Evolutionary conservation across 2,888 invertebrate genomes (phyloP).

Genomic region (Pyrocoelia pectoralis): DNA sequence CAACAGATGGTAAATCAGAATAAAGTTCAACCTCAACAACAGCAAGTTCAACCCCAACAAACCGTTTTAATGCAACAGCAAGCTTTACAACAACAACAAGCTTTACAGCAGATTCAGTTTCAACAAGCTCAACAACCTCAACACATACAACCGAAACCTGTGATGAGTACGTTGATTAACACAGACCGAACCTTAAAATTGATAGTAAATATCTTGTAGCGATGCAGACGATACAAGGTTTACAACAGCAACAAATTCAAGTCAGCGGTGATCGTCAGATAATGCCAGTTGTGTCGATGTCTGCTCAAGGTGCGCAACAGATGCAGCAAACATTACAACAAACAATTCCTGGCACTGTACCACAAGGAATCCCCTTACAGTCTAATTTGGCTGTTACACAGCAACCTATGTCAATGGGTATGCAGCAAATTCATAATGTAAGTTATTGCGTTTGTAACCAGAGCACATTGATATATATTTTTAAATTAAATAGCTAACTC

Average conservation of each 20-base stretch:
- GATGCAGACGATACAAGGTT: conserved; percentile 66
- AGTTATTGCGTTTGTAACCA: conserved; percentile 48
- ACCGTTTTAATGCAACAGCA: conserved; percentile 48
- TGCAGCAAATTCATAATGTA: conserved; percentile 70
- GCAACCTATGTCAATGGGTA: conserved; percentile 60
- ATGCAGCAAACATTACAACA: conserved; percentile 67
- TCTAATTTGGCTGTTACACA: conserved; percentile 59
- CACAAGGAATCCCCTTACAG: conserved; percentile 66
- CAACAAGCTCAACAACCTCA: conserved; percentile 60
- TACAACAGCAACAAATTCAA: conserved; percentile 61
- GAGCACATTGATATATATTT: too few relatives aligned
- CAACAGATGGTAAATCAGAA: conserved; percentile 61
- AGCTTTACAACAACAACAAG: conserved; percentile 45
- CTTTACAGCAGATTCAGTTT: conserved; percentile 51
- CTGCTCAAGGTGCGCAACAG: conserved; percentile 62
- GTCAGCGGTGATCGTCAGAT: conserved; percentile 64
- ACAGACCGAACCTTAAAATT: background rate
- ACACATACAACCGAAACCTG: conserved; percentile 65
- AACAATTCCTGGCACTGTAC: conserved; percentile 62
- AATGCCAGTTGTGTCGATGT: conserved; percentile 74
- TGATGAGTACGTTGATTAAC: conserved; percentile 61
- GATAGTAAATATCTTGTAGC: conserved; percentile 54
- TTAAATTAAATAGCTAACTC: conserved; percentile 59
- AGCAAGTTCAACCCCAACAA: conserved; percentile 52
- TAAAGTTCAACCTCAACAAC: conserved; percentile 61